Percentiles rank a stretch among this genome's conserved stretches.
phyloP scores from a whole-genome alignment of 2,113 vertebrate genomes.

The Aptenodytes forsteri region DNA sequence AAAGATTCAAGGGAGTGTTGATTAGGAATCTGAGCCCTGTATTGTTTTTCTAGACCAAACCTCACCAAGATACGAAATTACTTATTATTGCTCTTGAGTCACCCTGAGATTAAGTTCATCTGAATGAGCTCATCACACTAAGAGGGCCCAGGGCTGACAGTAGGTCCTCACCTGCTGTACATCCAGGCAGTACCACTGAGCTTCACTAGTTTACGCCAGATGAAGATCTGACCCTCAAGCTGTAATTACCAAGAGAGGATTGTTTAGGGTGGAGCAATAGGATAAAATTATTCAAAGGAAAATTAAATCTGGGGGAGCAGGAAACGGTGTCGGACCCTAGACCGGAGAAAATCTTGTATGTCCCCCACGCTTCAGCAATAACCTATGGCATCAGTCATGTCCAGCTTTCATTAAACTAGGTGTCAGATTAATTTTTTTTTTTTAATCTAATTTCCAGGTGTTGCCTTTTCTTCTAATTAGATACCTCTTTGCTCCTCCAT shows the following conservation, averaged over 20 bases:
- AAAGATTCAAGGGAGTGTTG: not conserved
- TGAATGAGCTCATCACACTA: not conserved
- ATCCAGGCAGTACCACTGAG: not conserved
- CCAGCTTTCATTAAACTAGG: not conserved
- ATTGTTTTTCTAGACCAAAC: not conserved
- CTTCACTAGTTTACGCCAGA: not conserved
- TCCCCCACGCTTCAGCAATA: not conserved
- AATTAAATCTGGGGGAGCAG: constrained; percentile 6
- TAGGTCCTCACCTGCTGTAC: not conserved
- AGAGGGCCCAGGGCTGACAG: not conserved
- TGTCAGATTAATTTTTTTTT: not conserved
- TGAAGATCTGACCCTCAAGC: constrained; percentile 4
- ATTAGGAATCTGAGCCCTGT: not conserved
- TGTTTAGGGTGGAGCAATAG: not conserved
- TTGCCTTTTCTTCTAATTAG: not conserved
- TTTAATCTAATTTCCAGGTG: not conserved
- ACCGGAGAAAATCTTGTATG: not conserved
- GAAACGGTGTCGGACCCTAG: not conserved
- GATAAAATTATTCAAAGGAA: not conserved
- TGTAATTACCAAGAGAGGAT: not conserved
- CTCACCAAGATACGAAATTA: not conserved
- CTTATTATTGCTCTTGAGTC: not conserved
- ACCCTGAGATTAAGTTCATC: not conserved
- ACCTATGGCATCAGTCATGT: not conserved
- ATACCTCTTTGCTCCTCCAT: not conserved